Base-by-base conservation (phyloP, 2,113 vertebrate species). In the Tyto alba region DNA sequence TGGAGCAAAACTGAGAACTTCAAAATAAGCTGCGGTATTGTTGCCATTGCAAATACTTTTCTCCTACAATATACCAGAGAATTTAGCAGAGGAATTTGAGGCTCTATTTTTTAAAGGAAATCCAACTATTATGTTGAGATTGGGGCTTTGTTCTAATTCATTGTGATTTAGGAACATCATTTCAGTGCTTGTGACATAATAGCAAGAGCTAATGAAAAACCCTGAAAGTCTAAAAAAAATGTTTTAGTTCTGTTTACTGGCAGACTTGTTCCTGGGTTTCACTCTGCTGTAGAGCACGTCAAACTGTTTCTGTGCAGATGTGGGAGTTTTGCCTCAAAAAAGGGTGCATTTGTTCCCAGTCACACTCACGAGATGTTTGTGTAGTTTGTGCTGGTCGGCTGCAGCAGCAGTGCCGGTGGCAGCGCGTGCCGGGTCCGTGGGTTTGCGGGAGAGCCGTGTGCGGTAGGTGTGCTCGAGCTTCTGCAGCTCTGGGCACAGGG, bases 361-460 rank as follows among this genome's bases (percentile, higher is more conserved):
- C 9, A 7, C 15, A 0, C 16, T 63, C 7, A 6, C 7, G 36
- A 78, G 45, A 4, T 5, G 16, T 34, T 16, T 2, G 5, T 21
- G 52, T 11, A 19, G 29, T 67, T 53, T 36, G 38, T 32, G 56
- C 11, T 23, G 10, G 6, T n/a, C 1, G 2, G 17, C 30, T 53
- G 23, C 4, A 3, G 73, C 72, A 32, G 4, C 18, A 29, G n/a
- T 6, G 47, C 13, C 2, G 3, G 63, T 26, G 55, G 45, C 74
- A 45, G 53, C 7, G 3, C 2, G 2, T 5, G n/a, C 32, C 40
- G 6, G 47, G 12, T 5, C 0, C 5, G 9, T 0, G 3, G 32
- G 17, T 8, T 14, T 16, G 30, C 5, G 38, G 18, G 69, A 4
- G 34, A 60, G 47, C 29, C 11, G 0, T 2, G 6, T 2, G 47